phyloP scores from a whole-genome alignment of 30 jellyfish, hydroid and myxozoan genomes.

The Catostylus mosaicus region DNA sequence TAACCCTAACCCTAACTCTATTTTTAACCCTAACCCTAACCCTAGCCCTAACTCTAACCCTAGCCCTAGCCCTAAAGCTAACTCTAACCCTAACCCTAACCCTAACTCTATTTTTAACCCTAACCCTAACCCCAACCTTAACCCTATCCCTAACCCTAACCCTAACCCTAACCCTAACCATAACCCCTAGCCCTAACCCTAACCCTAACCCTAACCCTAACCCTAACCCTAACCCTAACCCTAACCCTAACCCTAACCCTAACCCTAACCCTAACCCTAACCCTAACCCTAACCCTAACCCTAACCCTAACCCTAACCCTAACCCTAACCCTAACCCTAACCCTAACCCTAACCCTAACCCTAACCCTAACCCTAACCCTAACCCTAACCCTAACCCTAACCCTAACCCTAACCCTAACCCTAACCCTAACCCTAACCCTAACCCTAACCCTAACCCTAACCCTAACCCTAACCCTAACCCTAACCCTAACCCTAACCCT shows the following conservation, averaged over 20 bases:
- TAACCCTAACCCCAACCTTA: no score
- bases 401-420: conserved; percentile 10
- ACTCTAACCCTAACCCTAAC: no score
- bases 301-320: conserved; percentile 13
- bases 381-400: not conserved
- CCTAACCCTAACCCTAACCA: no score
- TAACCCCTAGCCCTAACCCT: conserved; percentile 5
- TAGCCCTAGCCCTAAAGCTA: no score
- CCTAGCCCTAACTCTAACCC: no score
- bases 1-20: no score
- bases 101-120: no score
- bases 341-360: conserved; percentile 31
- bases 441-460: conserved; percentile 1
- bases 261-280: conserved; percentile 6
- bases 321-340: conserved; percentile 20
- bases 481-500: conserved; percentile 30
- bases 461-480: conserved; percentile 6
- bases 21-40: no score
- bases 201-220: conserved; percentile 1
- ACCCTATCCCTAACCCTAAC: no score
- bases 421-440: not conserved
- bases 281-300: conserved; percentile 10
- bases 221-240: conserved; percentile 19
- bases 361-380: not conserved
- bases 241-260: conserved; percentile 12